Evolutionary conservation across 2,797 vertebrate genomes (phyloP), one percentile per base, ranked within the genome.

Genomic region (Nyctalus aviator): DNA sequence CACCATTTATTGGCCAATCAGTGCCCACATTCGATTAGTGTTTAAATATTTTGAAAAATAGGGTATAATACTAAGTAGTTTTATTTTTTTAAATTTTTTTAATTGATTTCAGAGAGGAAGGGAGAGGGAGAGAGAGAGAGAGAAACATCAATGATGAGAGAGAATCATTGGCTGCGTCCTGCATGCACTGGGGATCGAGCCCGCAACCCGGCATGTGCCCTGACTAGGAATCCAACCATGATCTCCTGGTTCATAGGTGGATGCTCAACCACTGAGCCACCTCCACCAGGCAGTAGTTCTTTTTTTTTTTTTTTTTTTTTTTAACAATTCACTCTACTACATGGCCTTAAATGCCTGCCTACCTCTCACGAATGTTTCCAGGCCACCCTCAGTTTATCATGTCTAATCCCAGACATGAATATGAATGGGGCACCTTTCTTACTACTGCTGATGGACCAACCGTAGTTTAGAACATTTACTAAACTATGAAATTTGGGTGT

Each of bases 241-340:
- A 30, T 30, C 27, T 62, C 59, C 59, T 62, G 59, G 12, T 62
- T 62, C 27, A 62, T 62, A 62, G 59, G 59, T 62, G 12, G 21
- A 30, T 25, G 59, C 12, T 62, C 25, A 62, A 62, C 59, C 59
- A 62, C 27, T 30, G 27, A 62, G 12, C 27, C 17, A 37, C 30
- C 18, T 81, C 83, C 79, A 81, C 79, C 9, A 37, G 23, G 5
- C 68, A 30, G 37, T 66, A 37, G 75, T 57, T 57, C 81, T 72
- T 71, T 41, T 88, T 94, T 37, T 79, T 88, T 94, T 37, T 79
- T 88, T n/a, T n/a, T n/a, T 72, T 71, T 41, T 88, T 94, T 37
- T 79, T 88, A 53, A n/a, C 9, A 35, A 9, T 21, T 50, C 7
- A 57, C 8, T 35, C 23, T 35, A 21, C 69, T 66, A 21, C 20